phyloP scores from a whole-genome alignment of 1,140 invertebrate genomes.

The Metopolophium dirhodum region DNA sequence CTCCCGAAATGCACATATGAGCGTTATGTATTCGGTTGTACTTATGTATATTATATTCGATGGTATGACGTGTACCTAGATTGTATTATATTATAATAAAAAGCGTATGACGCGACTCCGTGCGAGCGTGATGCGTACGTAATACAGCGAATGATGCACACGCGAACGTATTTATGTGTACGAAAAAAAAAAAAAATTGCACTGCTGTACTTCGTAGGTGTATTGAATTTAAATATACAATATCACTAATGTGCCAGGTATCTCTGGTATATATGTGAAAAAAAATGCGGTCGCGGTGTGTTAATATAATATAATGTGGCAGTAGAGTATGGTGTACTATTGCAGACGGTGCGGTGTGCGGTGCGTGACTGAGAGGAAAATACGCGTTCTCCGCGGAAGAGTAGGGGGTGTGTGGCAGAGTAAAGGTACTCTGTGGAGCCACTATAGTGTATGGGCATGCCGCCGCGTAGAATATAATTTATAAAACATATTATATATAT shows the following conservation, averaged over 20 bases:
- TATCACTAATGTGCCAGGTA: not conserved
- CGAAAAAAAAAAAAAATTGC: conserved; percentile 15
- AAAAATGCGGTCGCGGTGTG: not conserved
- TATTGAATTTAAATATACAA: not conserved
- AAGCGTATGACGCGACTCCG: not conserved
- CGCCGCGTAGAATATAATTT: not conserved
- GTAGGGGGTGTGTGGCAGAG: not conserved
- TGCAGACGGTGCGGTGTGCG: conserved; percentile 8
- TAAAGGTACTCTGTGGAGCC: not conserved
- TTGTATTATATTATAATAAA: not conserved
- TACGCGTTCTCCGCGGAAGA: not conserved
- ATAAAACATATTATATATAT: not conserved
- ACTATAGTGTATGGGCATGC: not conserved
- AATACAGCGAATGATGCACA: not conserved
- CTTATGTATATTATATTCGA: not conserved
- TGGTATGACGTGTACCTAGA: not conserved
- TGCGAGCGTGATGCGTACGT: not conserved
- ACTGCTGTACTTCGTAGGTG: not conserved
- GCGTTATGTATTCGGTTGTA: not conserved
- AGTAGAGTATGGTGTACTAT: not conserved
- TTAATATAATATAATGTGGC: not conserved
- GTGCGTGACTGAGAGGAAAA: conserved; percentile 28
- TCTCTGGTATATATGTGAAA: not conserved
- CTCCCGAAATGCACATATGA: not conserved
- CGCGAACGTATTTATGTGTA: not conserved